Conservation (phyloP, 2,797 vertebrate species). For the Eleutherodactylus coqui region DNA sequence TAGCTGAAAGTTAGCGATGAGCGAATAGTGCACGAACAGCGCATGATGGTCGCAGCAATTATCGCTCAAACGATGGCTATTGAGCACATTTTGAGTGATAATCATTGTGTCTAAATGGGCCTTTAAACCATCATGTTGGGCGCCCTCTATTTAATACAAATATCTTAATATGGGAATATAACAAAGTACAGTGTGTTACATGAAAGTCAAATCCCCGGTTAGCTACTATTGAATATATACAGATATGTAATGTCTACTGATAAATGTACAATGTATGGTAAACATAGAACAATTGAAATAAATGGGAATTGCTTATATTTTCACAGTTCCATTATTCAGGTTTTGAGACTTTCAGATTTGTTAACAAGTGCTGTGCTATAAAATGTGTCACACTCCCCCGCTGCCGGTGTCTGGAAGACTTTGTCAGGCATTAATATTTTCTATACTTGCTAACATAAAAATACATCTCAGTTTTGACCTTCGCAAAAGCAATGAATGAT, state of each 20-base stretch:
- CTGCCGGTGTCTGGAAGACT: neutral
- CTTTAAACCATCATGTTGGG: neutral
- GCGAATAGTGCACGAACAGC: no score
- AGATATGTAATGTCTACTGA: neutral
- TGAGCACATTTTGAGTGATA: no score
- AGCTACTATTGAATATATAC: neutral
- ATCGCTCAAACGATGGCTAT: no score
- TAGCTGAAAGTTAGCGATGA: no score
- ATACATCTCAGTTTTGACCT: slow-evolving; percentile 37
- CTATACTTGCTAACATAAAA: slow-evolving; percentile 12
- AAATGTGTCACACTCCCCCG: neutral
- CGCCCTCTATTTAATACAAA: neutral
- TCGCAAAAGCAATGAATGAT: slow-evolving; percentile 23
- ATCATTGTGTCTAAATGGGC: no score
- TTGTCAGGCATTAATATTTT: slow-evolving; percentile 38
- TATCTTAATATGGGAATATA: neutral
- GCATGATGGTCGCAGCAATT: no score
- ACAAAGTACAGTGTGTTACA: no score
- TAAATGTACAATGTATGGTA: neutral
- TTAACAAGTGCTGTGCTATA: neutral
- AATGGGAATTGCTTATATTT: neutral
- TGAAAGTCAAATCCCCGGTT: neutral
- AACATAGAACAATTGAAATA: neutral
- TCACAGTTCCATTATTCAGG: neutral
- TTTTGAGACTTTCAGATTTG: neutral